Conservation (phyloP, 2,888 invertebrate species). For the Polylopha cassiicola region DNA sequence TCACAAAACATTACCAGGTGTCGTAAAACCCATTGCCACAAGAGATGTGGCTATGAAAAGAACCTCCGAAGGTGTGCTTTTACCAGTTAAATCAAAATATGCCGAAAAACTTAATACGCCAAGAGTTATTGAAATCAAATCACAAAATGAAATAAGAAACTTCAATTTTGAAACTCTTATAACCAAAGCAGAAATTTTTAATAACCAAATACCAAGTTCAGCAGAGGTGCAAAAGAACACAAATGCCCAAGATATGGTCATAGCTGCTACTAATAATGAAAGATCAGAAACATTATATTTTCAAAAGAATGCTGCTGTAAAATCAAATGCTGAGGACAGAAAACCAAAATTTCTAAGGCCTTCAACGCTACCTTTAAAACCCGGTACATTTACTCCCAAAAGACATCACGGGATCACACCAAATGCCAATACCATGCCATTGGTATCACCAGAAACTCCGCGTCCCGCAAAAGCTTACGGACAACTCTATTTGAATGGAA, state of each 20-base stretch:
- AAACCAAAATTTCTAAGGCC: constrained; percentile 86
- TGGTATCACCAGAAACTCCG: constrained; percentile 94
- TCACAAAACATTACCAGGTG: constrained; percentile 40
- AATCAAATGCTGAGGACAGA: constrained; percentile 54
- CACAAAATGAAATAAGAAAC: constrained; percentile 56
- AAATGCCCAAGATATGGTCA: constrained; percentile 46
- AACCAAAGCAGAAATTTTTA: constrained; percentile 72
- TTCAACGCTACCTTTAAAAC: constrained; percentile 88
- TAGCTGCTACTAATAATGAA: constrained; percentile 46
- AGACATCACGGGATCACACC: constrained; percentile 89
- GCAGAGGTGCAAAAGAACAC: constrained; percentile 62
- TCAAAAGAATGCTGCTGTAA: constrained; percentile 57
- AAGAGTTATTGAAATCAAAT: constrained; percentile 43
- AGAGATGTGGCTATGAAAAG: constrained; percentile 55
- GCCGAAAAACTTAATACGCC: constrained; percentile 43
- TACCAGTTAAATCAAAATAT: constrained; percentile 43
- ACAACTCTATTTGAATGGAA: constrained; percentile 92
- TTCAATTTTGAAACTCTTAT: constrained; percentile 74
- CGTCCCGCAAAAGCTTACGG: constrained; percentile 92
- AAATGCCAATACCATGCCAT: constrained; percentile 87
- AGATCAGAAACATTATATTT: constrained; percentile 71
- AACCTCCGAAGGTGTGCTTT: constrained; percentile 47
- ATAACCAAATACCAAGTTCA: constrained; percentile 62
- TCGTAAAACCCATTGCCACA: constrained; percentile 35
- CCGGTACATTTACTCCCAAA: constrained; percentile 88